phyloP scores from a whole-genome alignment of 2,797 vertebrate species.

The Coccyzus lansbergi region DNA sequence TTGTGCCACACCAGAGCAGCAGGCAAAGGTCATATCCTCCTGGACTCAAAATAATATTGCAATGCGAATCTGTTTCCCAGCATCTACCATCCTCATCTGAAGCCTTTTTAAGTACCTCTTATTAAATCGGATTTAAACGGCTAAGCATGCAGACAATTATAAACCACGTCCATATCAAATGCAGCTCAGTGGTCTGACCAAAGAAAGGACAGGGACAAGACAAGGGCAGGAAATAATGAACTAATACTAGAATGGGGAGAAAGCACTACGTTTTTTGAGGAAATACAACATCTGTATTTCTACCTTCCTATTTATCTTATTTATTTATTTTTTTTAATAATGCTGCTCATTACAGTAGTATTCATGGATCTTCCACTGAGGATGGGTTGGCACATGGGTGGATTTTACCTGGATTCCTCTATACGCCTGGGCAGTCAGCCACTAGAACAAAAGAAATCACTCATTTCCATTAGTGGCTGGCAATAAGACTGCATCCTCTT shows the following conservation, averaged over 20 bases:
- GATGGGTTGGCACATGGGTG: slow-evolving; percentile 22
- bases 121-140: background rate
- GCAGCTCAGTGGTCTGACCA: background rate
- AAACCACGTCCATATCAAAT: accelerated
- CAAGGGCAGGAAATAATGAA: background rate
- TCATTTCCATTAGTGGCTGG: slow-evolving; percentile 69
- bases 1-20: background rate
- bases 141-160: background rate
- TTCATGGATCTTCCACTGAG: background rate
- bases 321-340: background rate
- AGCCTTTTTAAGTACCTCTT: background rate
- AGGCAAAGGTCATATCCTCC: slow-evolving; percentile 16
- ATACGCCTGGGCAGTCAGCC: slow-evolving; percentile 53
- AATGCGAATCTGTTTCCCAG: background rate
- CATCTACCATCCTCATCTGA: background rate
- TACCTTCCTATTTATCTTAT: background rate
- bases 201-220: background rate
- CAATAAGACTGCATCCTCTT: slow-evolving; percentile 30
- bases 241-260: background rate
- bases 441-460: slow-evolving; percentile 57
- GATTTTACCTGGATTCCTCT: slow-evolving; percentile 56
- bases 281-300: background rate
- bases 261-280: background rate
- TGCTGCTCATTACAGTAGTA: background rate
- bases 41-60: background rate